These are phyloP conservation scores for Pampusana beccarii DNA, from an alignment of 2,113 vertebrate genomes.

Conservation along the genomic window DNA sequence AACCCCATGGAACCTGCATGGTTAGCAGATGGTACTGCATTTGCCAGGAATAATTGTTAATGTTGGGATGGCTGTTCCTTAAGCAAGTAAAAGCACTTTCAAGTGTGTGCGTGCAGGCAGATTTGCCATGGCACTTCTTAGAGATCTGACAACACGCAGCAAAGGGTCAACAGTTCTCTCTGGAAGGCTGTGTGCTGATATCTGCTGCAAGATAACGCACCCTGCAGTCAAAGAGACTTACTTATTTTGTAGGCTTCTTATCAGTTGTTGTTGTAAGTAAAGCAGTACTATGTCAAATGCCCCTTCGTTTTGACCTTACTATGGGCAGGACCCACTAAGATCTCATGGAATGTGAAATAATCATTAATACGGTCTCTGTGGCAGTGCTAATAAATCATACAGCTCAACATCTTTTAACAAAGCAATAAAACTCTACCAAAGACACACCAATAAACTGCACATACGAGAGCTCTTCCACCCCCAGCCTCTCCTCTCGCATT, in stretches of 20 bases:
- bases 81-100: not conserved
- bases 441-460: slow-evolving; percentile 6
- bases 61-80: not conserved
- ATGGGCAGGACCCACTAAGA: slow-evolving; percentile 41
- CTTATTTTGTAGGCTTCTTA: slow-evolving; percentile 39
- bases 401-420: not conserved
- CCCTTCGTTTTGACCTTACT: slow-evolving; percentile 41
- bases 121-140: not conserved
- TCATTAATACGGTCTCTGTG: not conserved
- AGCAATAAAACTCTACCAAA: slow-evolving; percentile 31
- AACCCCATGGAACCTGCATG: accelerated
- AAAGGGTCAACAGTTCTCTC: slow-evolving; percentile 47
- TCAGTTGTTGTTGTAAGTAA: slow-evolving; percentile 64
- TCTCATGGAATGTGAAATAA: slow-evolving; percentile 63
- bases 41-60: not conserved
- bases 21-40: not conserved
- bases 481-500: slow-evolving; percentile 13
- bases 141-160: not conserved
- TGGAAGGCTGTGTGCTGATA: slow-evolving; percentile 40
- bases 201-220: slow-evolving; percentile 37
- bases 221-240: slow-evolving; percentile 28
- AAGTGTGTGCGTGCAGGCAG: not conserved
- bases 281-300: slow-evolving; percentile 41
- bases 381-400: slow-evolving; percentile 48
- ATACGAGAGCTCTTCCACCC: not conserved